These are phyloP conservation scores for Peribatodes rhomboidaria DNA, from an alignment of 2,888 invertebrate species.

Conservation along the genomic window DNA sequence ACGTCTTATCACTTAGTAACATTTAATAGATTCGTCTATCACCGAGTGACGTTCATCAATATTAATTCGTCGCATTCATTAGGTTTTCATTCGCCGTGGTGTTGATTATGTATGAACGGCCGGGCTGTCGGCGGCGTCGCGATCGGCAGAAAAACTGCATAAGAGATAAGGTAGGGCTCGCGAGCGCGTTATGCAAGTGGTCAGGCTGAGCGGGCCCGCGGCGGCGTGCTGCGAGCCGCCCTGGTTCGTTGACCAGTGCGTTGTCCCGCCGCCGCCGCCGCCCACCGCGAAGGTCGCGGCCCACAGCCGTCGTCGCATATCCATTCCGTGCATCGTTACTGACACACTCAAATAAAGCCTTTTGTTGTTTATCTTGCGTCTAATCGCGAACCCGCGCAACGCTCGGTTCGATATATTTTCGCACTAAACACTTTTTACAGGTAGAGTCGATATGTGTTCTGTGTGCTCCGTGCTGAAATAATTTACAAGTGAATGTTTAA, in stretches of 20 bases:
- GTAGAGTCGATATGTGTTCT: slow-evolving; percentile 85
- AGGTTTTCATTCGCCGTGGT: slow-evolving; percentile 43
- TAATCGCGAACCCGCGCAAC: slow-evolving; percentile 18
- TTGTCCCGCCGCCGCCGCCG: slow-evolving; percentile 78
- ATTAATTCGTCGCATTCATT: slow-evolving; percentile 40
- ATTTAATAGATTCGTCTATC: slow-evolving; percentile 53
- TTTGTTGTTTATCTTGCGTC: slow-evolving; percentile 32
- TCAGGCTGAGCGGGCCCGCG: slow-evolving; percentile 59
- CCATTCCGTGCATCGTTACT: slow-evolving; percentile 57
- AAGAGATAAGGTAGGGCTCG: slow-evolving; percentile 67
- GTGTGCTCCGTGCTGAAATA: slow-evolving; percentile 78
- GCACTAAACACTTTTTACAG: slow-evolving; percentile 58
- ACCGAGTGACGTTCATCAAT: slow-evolving; percentile 55
- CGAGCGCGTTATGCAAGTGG: slow-evolving; percentile 79
- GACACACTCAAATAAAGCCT: slow-evolving; percentile 31
- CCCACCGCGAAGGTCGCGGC: slow-evolving; percentile 84
- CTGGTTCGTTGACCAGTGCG: slow-evolving; percentile 86
- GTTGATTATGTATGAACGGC: slow-evolving; percentile 50
- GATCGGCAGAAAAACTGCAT: slow-evolving; percentile 63
- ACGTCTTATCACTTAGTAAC: slow-evolving; percentile 68
- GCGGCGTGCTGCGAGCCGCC: slow-evolving; percentile 61
- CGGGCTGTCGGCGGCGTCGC: slow-evolving; percentile 41
- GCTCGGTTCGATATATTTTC: slow-evolving; percentile 68
- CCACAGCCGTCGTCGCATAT: slow-evolving; percentile 65
- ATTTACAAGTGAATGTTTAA: slow-evolving; percentile 67